Base-by-base conservation (phyloP, 2,113 vertebrate species). In the Elanoides forficatus region DNA sequence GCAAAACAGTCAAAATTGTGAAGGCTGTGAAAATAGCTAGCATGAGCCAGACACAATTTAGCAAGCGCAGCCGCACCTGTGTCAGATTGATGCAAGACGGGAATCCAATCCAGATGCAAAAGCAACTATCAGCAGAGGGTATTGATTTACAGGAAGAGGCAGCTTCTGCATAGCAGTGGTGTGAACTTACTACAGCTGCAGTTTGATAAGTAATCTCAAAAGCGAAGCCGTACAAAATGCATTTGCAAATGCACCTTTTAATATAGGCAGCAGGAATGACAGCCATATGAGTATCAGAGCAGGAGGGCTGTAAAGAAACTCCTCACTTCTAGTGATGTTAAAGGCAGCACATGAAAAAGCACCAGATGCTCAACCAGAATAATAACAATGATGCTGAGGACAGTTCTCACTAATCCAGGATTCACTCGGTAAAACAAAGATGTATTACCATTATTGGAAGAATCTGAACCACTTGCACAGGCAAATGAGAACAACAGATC, bases 1-100 rank as follows among this genome's bases (percentile, higher is more conserved):
- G 15, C 10, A 67, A 63, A 81, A 8, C 13, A 40, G 14, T 32
- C 5, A 88, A 74, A 88, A 83, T 25, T 0, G 0, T 32, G 34
- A 92, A 82, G 34, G 38, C 55, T 90, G 42, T 74, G 80, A 62
- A 81, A 90, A 66, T 3, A 91, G 53, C 27, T 62, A 83, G 23
- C 32, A 48, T 38, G 18, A 86, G 17, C 2, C 63, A 96, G 63
- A 78, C 12, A 29, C 58, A 55, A 58, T 60, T 66, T 30, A 68
- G 36, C 36, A 66, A 76, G 50, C 1, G 0, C 47, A 79, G 52
- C 38, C 84, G 48, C 59, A 95, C 36, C 34, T 32, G 20, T 43
- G 15, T 59, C 76, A 86, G 26, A 71, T 0, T 2, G 15, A 76
- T 42, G 30, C 48, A 56, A 52, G 73, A 47, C 25, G 78, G 63